Evolutionary conservation across 1,140 invertebrate genomes (phyloP).

Genomic region (Aporrectodea caliginosa): DNA sequence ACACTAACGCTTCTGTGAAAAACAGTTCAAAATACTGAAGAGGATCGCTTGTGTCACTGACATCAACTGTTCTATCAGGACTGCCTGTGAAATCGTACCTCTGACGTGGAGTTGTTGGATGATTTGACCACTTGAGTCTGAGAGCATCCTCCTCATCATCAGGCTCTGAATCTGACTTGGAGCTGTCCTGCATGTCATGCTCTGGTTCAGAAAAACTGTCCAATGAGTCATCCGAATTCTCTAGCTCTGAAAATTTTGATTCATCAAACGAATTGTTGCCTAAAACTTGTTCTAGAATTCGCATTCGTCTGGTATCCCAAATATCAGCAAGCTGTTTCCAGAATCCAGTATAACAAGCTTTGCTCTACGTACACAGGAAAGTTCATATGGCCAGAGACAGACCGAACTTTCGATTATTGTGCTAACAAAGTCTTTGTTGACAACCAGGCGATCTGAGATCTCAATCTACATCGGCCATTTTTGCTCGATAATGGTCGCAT

Average conservation of each 20-base stretch:
- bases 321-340: too few species aligned
- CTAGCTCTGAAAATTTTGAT: neutral
- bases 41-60: neutral
- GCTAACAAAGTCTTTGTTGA: too few species aligned
- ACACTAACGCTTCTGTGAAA: neutral
- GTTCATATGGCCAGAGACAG: too few species aligned
- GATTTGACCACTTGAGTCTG: constrained; percentile 1
- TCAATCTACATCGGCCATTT: too few species aligned
- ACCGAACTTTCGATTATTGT: too few species aligned
- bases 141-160: neutral
- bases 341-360: too few species aligned
- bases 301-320: too few species aligned
- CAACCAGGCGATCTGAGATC: too few species aligned
- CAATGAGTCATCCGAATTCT: neutral
- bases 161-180: neutral
- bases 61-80: neutral
- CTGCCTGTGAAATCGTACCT: neutral
- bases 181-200: neutral
- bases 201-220: neutral
- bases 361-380: too few species aligned
- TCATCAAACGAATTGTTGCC: neutral
- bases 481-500: too few species aligned
- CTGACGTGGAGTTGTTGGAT: neutral
- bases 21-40: constrained; percentile 4
- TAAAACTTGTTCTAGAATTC: neutral